Evolutionary conservation across 2,888 invertebrate genomes (phyloP), one percentile per base, ranked within the genome.

Genomic region (Ernsta delagoae): DNA sequence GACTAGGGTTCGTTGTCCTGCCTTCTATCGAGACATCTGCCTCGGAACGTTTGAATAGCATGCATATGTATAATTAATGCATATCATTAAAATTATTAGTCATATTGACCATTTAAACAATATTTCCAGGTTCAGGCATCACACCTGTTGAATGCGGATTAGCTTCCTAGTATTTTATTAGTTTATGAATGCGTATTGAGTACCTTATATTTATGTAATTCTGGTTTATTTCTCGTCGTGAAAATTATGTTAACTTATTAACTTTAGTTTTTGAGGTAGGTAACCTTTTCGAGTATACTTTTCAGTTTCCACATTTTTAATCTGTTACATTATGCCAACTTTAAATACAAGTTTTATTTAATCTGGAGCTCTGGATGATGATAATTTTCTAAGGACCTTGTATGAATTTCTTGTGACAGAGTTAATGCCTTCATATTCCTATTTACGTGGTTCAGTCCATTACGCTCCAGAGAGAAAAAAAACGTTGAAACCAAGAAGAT

Each of bases 401-500:
- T 31, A 60, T 43, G 12, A 43, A 16, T 41, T 60, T 66, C 66
- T 60, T 50, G n/a, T 45, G 36, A 53, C 41, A 41, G n/a, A 8
- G 16, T 56, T 36, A 31, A 57, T 61, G 48, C 56, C 36, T 59
- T 63, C 48, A 39, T 50, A 59, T 34, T 57, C 57, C 63, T 59
- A 63, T 59, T 59, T 70, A 63, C 43, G 24, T 53, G 43, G 59
- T 63, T 63, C 69, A 24, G 24, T 24, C 24, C 24, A 24, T 24
- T 24, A 24, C 24, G 24, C 24, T 24, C 24, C 24, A 24, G 24
- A 24, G 24, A 24, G 24, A 24, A 70, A 63, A 70, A 70, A 61
- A 68, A 12, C 45, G 54, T 65, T 54, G 70, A 75, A 77, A 77
- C 71, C 75, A 77, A 77, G 81, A 77, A 78, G 83, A 85, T 86